A percentile compares a stretch with the other conserved stretches of the same genome.
Evolutionary conservation across 1,140 invertebrate genomes (phyloP).

Genomic region (Papilio xuthus): DNA sequence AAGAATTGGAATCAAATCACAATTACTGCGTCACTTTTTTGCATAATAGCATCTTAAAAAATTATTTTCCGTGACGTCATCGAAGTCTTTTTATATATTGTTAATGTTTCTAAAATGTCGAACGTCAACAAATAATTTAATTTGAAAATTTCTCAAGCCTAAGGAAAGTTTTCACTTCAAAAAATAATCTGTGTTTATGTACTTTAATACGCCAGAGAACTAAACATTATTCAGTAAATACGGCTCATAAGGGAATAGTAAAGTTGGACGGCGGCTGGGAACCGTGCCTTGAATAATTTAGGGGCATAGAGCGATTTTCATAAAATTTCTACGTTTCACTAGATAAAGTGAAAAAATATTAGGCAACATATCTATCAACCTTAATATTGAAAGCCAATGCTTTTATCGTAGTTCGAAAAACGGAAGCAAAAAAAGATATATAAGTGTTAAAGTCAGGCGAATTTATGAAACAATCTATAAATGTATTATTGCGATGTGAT

Average conservation of each 20-base stretch:
- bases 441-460: no score
- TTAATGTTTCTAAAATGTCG: no score
- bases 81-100: no score
- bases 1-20: no score
- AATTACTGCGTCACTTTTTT: no score
- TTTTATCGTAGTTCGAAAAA: background rate
- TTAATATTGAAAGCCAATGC: background rate
- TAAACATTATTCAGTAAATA: conserved; percentile 25
- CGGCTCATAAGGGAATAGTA: conserved; percentile 15
- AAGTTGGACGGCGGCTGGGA: conserved; percentile 9
- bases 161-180: background rate
- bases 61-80: no score
- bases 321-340: conserved; percentile 10
- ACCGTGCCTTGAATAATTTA: conserved; percentile 17
- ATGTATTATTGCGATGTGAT: background rate
- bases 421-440: background rate
- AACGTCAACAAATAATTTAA: background rate
- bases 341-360: conserved; percentile 5
- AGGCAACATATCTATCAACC: background rate
- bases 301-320: conserved; percentile 6
- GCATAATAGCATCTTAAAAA: no score
- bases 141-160: background rate
- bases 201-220: conserved; percentile 4
- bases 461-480: background rate
- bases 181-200: conserved; percentile 19